Evolutionary conservation across 2,888 invertebrate species (phyloP), one percentile per base, ranked within the genome.

Genomic region (Tetanocera ferruginea): DNA sequence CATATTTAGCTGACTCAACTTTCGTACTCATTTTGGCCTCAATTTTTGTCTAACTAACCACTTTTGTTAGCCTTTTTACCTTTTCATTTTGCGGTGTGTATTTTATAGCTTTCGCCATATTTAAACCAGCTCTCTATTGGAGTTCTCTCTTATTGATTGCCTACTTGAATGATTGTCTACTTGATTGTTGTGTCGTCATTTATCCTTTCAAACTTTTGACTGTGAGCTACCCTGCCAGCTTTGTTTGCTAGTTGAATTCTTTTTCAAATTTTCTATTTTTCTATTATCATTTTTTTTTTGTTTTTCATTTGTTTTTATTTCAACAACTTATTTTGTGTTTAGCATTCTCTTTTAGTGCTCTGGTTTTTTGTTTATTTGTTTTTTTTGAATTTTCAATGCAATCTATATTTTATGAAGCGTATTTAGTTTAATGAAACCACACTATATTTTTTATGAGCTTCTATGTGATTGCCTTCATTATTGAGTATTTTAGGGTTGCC

Each of bases 351-450:
- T 19, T 31, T 57, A n/a, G 34, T 34, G 14, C 37, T 57, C 9
- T 52, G 14, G 14, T 52, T 52, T 5, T 3, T 52, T 52, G 8
- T 52, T 52, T 52, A 9, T 14, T 57, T 57, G 0, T 71, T 57
- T 17, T 31, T n/a, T 14, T 25, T n/a, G 2, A 31, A 49, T 51
- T 55, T 66, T 8, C 25, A 52, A 25, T 43, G 66, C 75, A 11
- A 37, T 75, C 25, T 66, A 62, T 66, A 72, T 72, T 72, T 66
- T 55, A 72, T 72, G 77, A 72, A 57, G 55, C 77, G 72, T 72
- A 28, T 77, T 57, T 64, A 77, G 55, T 72, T 57, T 64, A 72
- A 77, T 77, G 77, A 72, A 77, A 72, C 52, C 71, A 51, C 62
- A 62, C 37, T 43, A 51, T 37, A 31, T 23, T n/a, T 25, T 17